Percentiles rank a stretch among this genome's conserved stretches.
These are phyloP conservation scores for Drosophila teissieri DNA, from an alignment of 1,140 invertebrate genomes.

Conservation along the genomic window DNA sequence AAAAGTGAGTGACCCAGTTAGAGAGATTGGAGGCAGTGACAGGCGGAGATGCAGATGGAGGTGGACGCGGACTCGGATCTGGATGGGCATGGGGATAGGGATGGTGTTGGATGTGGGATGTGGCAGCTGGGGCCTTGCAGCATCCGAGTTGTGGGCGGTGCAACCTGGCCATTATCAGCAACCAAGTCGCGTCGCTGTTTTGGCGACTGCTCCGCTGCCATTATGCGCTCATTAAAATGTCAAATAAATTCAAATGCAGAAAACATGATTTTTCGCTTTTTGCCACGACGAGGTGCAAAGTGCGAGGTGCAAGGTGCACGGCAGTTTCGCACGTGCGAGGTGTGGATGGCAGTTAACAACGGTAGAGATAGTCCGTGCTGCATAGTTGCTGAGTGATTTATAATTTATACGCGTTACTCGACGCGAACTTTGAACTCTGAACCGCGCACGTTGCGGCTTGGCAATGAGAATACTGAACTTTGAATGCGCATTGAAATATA, in stretches of 20 bases:
- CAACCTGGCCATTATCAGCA: slow-evolving; percentile 50
- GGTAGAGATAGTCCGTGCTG: slow-evolving; percentile 35
- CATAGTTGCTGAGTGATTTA: slow-evolving; percentile 37
- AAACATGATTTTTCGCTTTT: slow-evolving; percentile 61
- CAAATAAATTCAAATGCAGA: slow-evolving; percentile 78
- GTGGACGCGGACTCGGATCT: neutral
- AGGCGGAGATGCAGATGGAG: neutral
- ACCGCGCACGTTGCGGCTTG: slow-evolving; percentile 28
- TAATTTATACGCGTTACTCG: slow-evolving; percentile 44
- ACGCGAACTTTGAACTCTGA: slow-evolving; percentile 70
- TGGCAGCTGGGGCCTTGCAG: slow-evolving; percentile 9
- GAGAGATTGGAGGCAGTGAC: slow-evolving; percentile 31
- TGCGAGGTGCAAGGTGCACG: neutral
- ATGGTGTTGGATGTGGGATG: neutral
- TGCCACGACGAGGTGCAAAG: slow-evolving; percentile 7
- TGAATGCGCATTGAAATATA: slow-evolving; percentile 3
- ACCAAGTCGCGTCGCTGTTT: slow-evolving; percentile 32
- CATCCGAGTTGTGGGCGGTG: slow-evolving; percentile 15
- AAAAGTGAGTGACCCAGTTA: slow-evolving; percentile 80
- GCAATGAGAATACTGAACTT: slow-evolving; percentile 3
- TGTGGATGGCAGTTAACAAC: slow-evolving; percentile 56
- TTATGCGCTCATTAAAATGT: slow-evolving; percentile 83
- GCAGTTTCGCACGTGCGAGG: slow-evolving; percentile 16
- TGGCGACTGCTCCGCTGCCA: slow-evolving; percentile 43
- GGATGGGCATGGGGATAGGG: neutral